Evolutionary conservation across 1,140 invertebrate genomes (phyloP).

Genomic region (Armadillidium nasatum): DNA sequence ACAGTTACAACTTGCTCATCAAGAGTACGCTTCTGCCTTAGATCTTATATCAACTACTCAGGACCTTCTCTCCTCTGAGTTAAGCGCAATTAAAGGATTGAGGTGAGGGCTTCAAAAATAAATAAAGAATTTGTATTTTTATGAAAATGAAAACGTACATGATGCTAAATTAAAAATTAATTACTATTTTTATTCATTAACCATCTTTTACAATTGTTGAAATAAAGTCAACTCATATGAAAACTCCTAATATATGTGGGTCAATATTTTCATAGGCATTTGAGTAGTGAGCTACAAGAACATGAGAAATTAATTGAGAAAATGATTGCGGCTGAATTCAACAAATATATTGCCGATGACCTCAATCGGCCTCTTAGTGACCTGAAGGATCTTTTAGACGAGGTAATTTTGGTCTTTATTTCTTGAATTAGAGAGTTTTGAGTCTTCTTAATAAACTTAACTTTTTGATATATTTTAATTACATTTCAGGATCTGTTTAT

Average conservation of each 20-base stretch:
- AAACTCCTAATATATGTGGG: too few relatives aligned
- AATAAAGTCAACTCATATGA: too few relatives aligned
- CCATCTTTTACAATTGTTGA: too few relatives aligned
- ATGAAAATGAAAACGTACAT: too few relatives aligned
- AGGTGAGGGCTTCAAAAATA: conserved; percentile 51
- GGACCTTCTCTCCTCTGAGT: conserved; percentile 82
- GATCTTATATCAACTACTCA: conserved; percentile 95
- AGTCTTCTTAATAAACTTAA: too few relatives aligned
- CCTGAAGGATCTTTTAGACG: conserved; percentile 55
- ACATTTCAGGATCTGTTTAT: conserved; percentile 71
- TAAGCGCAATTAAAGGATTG: conserved; percentile 87
- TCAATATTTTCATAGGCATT: conserved; percentile 61
- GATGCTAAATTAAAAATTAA: too few relatives aligned
- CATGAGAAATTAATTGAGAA: conserved; percentile 94
- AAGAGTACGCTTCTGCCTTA: conserved; percentile 94
- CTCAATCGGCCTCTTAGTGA: conserved; percentile 75
- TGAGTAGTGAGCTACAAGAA: conserved; percentile 92
- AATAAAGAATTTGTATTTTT: too few relatives aligned
- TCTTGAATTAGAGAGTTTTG: conserved; percentile 10
- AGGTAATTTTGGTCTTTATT: conserved; percentile 47
- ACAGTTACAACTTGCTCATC: conserved; percentile 86
- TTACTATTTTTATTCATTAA: too few relatives aligned
- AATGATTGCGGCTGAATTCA: conserved; percentile 93
- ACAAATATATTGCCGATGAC: conserved; percentile 82
- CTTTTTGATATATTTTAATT: too few relatives aligned